Percentiles rank a stretch among this genome's conserved stretches.
Evolutionary conservation across 2,888 invertebrate species (phyloP).

Genomic region (Drosophila macrospina): DNA sequence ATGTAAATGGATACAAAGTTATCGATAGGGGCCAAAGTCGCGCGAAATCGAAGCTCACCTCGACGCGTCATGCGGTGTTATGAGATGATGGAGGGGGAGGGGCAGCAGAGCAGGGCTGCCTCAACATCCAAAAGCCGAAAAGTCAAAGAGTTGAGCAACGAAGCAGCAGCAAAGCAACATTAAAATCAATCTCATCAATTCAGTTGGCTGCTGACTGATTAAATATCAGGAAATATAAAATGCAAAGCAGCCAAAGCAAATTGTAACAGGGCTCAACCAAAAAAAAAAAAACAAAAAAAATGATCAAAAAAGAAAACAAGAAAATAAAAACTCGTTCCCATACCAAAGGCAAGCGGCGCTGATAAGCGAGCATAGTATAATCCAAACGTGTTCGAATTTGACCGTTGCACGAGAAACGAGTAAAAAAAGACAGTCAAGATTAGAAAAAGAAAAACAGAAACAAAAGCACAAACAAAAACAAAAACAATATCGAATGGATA

Average conservation of each 20-base stretch:
- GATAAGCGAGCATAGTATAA: constrained; percentile 40
- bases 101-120: not conserved
- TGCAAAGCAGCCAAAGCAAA: constrained; percentile 70
- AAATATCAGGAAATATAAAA: constrained; percentile 76
- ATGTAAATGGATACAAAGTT: constrained; percentile 71
- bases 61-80: constrained; percentile 37
- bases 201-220: constrained; percentile 55
- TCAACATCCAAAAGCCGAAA: constrained; percentile 18
- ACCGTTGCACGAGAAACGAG: constrained; percentile 58
- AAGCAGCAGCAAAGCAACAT: constrained; percentile 21
- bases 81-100: not conserved
- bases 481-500: constrained; percentile 20
- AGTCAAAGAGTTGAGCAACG: constrained; percentile 5
- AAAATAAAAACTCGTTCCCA: constrained; percentile 65
- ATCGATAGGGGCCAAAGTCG: constrained; percentile 73
- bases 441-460: constrained; percentile 20
- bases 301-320: constrained; percentile 16
- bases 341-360: constrained; percentile 43
- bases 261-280: constrained; percentile 62
- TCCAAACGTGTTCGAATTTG: constrained; percentile 24
- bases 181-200: constrained; percentile 33
- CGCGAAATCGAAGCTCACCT: constrained; percentile 62
- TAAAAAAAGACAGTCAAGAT: constrained; percentile 19
- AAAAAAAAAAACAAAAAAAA: constrained; percentile 24
- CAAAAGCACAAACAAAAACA: constrained; percentile 15